Evolutionary conservation across 2,888 invertebrate genomes (phyloP), one percentile per base, ranked within the genome.

Genomic region (Encarsia formosa): DNA sequence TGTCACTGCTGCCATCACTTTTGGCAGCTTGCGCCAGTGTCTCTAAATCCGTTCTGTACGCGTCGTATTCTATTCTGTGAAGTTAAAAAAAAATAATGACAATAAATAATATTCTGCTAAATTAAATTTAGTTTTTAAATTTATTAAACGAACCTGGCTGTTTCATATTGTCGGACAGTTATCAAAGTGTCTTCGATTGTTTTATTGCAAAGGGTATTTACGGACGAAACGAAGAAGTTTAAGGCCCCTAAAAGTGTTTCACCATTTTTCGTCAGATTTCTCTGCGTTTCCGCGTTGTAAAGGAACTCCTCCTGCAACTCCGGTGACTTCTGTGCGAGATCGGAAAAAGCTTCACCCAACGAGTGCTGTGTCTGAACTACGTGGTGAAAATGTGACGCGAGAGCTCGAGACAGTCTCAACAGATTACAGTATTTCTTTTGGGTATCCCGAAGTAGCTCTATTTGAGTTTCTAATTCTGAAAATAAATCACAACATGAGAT

Each of bases 281-380:
- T 84, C 78, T 98, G 96, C 49, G 95, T 95, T 78, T 96, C 96
- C 23, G 94, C 91, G 76, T 97, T 97, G 74, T 93, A 93, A 40
- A 90, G 81, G 77, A 97, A 96, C 75, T 92, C 91, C 66, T 93
- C 91, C 75, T 95, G 92, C 44, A 98, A 79, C 73, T 96, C 95
- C 0, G 96, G 95, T 55, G 94, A 93, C 75, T 95, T 94, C 78
- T 96, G 93, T 47, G 96, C 92, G 62, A 98, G 79, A 67, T 97
- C 96, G 11, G 93, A 89, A 76, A 98, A 96, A 20, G 91, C 88
- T 73, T 97, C 94, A 0, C 92, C 93, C 41, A 97, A 79, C 13
- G 89, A 87, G 69, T 93, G 89, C 79, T 91, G 83, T 1, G 91
- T 90, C 68, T 86, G 85, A 35, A 91, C 89, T 60, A 92, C 88